Conservation (phyloP, 1,140 invertebrate species). For the Proctacanthus coquilletti region DNA sequence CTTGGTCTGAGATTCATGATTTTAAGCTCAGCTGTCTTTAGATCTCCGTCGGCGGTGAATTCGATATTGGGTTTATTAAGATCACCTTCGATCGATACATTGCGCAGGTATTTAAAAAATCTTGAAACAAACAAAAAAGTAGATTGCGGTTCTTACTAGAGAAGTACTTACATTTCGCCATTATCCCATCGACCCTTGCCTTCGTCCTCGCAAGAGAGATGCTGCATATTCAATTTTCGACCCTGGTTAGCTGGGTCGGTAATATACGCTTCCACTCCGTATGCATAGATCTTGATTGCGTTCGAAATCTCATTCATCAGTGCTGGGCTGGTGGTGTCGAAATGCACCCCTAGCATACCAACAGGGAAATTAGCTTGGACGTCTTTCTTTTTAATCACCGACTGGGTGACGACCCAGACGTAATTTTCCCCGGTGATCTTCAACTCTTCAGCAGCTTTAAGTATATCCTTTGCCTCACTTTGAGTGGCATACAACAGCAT, state of each 20-base stretch:
- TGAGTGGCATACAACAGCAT: slow-evolving; percentile 84
- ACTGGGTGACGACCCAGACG: slow-evolving; percentile 94
- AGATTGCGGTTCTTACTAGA: background rate
- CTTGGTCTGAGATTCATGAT: slow-evolving; percentile 81
- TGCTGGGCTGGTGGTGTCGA: slow-evolving; percentile 67
- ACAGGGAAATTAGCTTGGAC: slow-evolving; percentile 74
- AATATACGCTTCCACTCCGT: slow-evolving; percentile 74
- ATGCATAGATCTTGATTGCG: slow-evolving; percentile 78
- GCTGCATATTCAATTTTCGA: slow-evolving; percentile 58
- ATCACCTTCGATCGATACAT: slow-evolving; percentile 66
- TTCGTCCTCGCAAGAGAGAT: slow-evolving; percentile 40
- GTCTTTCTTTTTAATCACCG: slow-evolving; percentile 64
- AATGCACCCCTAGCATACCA: slow-evolving; percentile 87
- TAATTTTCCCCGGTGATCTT: slow-evolving; percentile 88
- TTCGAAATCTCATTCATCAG: slow-evolving; percentile 74
- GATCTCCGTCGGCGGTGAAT: slow-evolving; percentile 77
- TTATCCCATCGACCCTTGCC: slow-evolving; percentile 29
- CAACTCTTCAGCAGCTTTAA: slow-evolving; percentile 61
- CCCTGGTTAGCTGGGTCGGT: slow-evolving; percentile 53
- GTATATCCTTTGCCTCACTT: slow-evolving; percentile 71
- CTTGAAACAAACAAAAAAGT: slow-evolving; percentile 10
- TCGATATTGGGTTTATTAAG: slow-evolving; percentile 63
- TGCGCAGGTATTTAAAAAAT: slow-evolving; percentile 61
- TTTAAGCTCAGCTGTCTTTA: slow-evolving; percentile 72
- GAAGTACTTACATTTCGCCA: slow-evolving; percentile 26